Percentiles rank a stretch among this genome's conserved stretches.
phyloP scores from a whole-genome alignment of 2,888 invertebrate species.

The Macropis europaea region DNA sequence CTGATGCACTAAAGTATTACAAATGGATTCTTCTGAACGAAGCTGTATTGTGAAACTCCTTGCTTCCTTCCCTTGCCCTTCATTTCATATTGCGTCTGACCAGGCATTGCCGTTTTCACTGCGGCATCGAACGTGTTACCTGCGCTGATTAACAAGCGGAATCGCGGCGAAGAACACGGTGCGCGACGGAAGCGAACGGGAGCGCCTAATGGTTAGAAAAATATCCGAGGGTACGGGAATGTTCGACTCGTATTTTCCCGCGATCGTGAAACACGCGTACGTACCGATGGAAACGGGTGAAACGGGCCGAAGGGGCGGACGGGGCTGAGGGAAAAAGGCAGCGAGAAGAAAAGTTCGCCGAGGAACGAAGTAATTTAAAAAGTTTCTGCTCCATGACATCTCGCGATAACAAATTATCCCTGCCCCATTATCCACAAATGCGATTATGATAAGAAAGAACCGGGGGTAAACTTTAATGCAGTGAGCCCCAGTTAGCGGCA shows the following conservation, averaged over 20 bases:
- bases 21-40: too few species aligned
- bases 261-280: background rate
- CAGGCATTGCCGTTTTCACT: too few species aligned
- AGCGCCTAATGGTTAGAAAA: constrained; percentile 68
- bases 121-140: too few species aligned
- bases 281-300: background rate
- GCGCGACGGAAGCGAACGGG: background rate
- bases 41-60: too few species aligned
- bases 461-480: constrained; percentile 74
- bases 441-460: constrained; percentile 80
- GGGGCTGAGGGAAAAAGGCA: constrained; percentile 18
- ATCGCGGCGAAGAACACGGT: background rate
- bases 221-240: constrained; percentile 68
- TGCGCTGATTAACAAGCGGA: too few species aligned
- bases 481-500: constrained; percentile 63
- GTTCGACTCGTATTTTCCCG: constrained; percentile 74
- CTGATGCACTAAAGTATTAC: too few species aligned
- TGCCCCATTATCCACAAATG: constrained; percentile 79
- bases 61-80: too few species aligned
- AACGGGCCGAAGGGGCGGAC: background rate
- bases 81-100: too few species aligned
- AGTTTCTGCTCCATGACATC: constrained; percentile 79
- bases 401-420: constrained; percentile 79
- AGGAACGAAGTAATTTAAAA: constrained; percentile 79
- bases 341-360: constrained; percentile 69